phyloP scores from a whole-genome alignment of 1,140 invertebrate species.

The Zaprionus capensis region DNA sequence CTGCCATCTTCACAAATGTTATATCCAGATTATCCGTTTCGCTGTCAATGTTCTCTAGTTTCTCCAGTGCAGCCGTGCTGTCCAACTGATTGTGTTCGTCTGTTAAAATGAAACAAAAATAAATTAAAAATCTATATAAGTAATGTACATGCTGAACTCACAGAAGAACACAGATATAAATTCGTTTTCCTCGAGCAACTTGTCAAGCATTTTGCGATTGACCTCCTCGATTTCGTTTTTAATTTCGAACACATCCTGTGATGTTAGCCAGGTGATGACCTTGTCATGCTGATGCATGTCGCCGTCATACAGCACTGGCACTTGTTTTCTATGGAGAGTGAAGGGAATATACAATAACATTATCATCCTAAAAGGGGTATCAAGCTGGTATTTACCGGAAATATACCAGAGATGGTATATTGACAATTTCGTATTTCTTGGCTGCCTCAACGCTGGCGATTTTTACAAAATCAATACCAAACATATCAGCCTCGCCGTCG shows the following conservation, averaged over 20 bases:
- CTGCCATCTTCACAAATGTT: constrained; percentile 97
- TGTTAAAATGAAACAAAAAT: constrained; percentile 67
- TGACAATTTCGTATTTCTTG: constrained; percentile 91
- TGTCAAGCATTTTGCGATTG: constrained; percentile 97
- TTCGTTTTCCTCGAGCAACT: constrained; percentile 96
- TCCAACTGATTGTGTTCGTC: constrained; percentile 92
- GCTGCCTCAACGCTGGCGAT: constrained; percentile 94
- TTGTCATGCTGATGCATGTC: constrained; percentile 94
- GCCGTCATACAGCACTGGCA: constrained; percentile 95
- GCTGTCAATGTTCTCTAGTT: constrained; percentile 95
- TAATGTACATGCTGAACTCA: constrained; percentile 86
- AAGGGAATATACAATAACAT: background rate
- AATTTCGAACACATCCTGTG: constrained; percentile 97
- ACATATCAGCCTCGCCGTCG: constrained; percentile 96
- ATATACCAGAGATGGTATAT: constrained; percentile 94
- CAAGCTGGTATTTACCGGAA: constrained; percentile 86
- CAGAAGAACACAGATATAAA: constrained; percentile 98
- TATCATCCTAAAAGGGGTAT: no score
- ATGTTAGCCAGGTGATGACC: constrained; percentile 95
- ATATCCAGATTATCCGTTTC: constrained; percentile 97
- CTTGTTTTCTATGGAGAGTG: constrained; percentile 87
- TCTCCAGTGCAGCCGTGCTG: constrained; percentile 91
- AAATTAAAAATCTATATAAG: background rate
- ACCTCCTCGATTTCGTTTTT: constrained; percentile 99
- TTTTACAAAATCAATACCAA: constrained; percentile 97